Conservation (phyloP, 35 echinoderm and acorn worm species). For the Eucidaris tribuloides region DNA sequence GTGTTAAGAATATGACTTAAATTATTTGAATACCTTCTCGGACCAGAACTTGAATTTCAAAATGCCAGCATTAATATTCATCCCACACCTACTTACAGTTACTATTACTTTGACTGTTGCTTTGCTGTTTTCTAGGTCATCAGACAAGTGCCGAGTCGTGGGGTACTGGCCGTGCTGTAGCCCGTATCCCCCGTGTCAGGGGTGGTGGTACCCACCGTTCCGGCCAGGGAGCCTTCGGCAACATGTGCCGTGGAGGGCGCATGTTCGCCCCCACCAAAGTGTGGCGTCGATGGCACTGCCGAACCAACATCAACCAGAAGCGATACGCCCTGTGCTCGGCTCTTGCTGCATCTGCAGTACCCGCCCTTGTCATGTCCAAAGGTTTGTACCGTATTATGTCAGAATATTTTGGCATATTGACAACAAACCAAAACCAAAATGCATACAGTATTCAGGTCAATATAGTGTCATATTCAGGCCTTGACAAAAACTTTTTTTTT, state of each 20-base stretch:
- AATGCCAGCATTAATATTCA: too few relatives aligned
- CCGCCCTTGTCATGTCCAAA: constrained; percentile 97
- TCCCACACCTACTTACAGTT: too few relatives aligned
- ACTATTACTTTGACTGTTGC: too few relatives aligned
- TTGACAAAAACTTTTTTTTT: too few relatives aligned
- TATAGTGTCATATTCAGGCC: too few relatives aligned
- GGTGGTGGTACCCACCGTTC: constrained; percentile 99
- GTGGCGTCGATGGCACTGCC: constrained; percentile 87
- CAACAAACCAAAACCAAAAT: too few relatives aligned
- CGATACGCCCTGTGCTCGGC: constrained; percentile 93
- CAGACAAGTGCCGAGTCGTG: constrained; percentile 99
- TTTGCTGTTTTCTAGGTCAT: constrained; percentile 93
- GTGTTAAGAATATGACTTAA: too few relatives aligned
- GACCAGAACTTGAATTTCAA: too few relatives aligned
- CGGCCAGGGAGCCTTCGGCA: constrained; percentile 98
- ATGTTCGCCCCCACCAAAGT: constrained; percentile 98
- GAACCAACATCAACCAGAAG: constrained; percentile 88
- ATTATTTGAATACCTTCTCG: too few relatives aligned
- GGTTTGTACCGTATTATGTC: too few relatives aligned
- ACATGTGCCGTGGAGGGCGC: constrained; percentile 98
- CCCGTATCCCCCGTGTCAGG: constrained; percentile 98
- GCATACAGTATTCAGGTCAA: too few relatives aligned
- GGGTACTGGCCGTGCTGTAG: constrained; percentile 99
- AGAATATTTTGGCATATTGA: too few relatives aligned
- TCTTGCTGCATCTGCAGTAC: constrained; percentile 90